Conservation (phyloP, 1,140 invertebrate species). For the Metaphire vulgaris region DNA sequence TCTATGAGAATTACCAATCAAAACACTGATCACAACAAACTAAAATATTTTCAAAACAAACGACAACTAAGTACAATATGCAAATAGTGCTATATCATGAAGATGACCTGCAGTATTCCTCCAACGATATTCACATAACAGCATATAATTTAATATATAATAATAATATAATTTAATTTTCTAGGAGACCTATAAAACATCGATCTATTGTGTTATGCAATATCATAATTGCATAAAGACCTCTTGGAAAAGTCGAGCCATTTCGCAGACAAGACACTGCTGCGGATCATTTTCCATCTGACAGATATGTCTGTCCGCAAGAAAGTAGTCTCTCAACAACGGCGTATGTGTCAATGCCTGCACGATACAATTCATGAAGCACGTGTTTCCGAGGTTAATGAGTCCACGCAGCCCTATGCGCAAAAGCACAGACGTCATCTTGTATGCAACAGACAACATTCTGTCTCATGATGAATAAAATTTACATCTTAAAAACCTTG, state of each 20-base stretch:
- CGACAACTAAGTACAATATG: slow-evolving; percentile 8
- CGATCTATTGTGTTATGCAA: too few species aligned
- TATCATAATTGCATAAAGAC: too few species aligned
- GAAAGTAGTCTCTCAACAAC: slow-evolving; percentile 86
- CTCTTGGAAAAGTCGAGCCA: slow-evolving; percentile 56
- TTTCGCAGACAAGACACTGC: slow-evolving; percentile 85
- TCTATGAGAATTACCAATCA: slow-evolving; percentile 9
- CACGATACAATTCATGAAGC: slow-evolving; percentile 97
- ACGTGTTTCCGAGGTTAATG: slow-evolving; percentile 95
- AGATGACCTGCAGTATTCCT: too few species aligned
- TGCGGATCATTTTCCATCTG: slow-evolving; percentile 43
- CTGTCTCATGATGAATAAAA: too few species aligned
- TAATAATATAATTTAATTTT: too few species aligned
- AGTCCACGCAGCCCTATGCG: slow-evolving; percentile 63
- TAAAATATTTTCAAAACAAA: too few species aligned
- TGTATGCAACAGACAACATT: neutral
- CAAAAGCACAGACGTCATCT: neutral
- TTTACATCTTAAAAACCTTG: too few species aligned
- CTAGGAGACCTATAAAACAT: too few species aligned
- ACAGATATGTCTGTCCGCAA: slow-evolving; percentile 74
- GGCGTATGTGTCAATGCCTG: slow-evolving; percentile 93
- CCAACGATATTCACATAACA: too few species aligned
- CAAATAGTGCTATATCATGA: too few species aligned
- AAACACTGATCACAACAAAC: neutral
- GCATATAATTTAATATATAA: too few species aligned